These are phyloP conservation scores for Temnothorax ravouxi DNA, from an alignment of 2,888 invertebrate genomes.

Conservation along the genomic window DNA sequence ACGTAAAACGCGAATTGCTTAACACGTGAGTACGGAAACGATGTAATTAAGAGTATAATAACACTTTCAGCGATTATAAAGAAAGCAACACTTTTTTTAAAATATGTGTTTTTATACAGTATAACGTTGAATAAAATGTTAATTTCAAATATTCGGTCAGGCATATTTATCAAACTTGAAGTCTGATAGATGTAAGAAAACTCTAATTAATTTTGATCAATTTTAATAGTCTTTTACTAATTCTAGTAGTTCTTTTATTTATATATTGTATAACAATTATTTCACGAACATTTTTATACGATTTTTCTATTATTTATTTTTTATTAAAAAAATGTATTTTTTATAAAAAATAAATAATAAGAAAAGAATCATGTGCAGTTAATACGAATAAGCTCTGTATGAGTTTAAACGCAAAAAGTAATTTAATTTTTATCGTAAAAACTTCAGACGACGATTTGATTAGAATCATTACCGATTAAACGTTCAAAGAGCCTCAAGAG, in stretches of 20 bases:
- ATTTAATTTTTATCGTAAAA: not conserved
- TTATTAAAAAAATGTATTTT: no score
- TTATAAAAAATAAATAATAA: no score
- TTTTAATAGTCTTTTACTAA: not conserved
- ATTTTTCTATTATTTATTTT: not conserved
- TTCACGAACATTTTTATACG: not conserved
- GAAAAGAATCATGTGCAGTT: not conserved
- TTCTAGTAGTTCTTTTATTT: not conserved
- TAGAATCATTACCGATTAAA: conserved; percentile 24
- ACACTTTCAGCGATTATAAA: not conserved
- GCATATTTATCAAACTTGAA: not conserved
- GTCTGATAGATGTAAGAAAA: not conserved
- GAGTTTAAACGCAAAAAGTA: conserved; percentile 11
- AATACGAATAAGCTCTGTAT: not conserved
- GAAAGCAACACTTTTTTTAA: not conserved
- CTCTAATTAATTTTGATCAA: not conserved
- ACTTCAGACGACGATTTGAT: conserved; percentile 10
- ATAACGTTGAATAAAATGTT: not conserved
- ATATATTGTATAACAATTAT: not conserved
- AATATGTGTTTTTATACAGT: not conserved
- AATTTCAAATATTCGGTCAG: not conserved
- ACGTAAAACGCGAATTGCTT: not conserved
- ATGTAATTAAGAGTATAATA: conserved; percentile 1
- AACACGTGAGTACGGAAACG: not conserved
- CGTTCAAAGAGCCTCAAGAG: not conserved